These are phyloP conservation scores for Sphaerophoria taeniata DNA, from an alignment of 2,888 invertebrate genomes.

Conservation along the genomic window DNA sequence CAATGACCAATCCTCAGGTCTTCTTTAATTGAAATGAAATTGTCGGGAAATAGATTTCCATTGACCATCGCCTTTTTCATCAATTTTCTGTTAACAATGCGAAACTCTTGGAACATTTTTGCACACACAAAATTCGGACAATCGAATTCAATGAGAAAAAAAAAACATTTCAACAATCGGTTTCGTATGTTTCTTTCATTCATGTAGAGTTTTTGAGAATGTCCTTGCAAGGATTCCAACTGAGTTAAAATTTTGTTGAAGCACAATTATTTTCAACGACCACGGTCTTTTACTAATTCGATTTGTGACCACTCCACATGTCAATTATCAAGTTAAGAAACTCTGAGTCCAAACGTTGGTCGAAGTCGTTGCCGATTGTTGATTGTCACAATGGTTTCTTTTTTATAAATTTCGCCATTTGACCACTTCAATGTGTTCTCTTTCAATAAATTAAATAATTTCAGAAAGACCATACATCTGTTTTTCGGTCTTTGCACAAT, in stretches of 20 bases:
- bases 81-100: conserved; percentile 65
- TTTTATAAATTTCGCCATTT: conserved; percentile 12
- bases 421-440: conserved; percentile 62
- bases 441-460: conserved; percentile 26
- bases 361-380: neutral
- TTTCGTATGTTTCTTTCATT: too few species aligned
- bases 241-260: too few species aligned
- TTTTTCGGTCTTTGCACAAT: conserved; percentile 27
- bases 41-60: conserved; percentile 53
- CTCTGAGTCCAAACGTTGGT: conserved; percentile 52
- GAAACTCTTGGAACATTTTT: conserved; percentile 40
- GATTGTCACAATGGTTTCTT: conserved; percentile 2
- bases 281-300: conserved; percentile 9
- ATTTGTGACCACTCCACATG: conserved; percentile 55
- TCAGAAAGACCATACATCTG: conserved; percentile 8
- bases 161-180: conserved; percentile 32
- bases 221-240: conserved; percentile 57
- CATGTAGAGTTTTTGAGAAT: neutral
- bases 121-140: conserved; percentile 45
- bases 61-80: conserved; percentile 58
- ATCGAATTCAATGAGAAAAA: conserved; percentile 43
- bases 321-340: conserved; percentile 64
- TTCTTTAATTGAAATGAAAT: conserved; percentile 51
- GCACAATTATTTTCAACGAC: conserved; percentile 28
- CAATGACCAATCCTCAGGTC: conserved; percentile 4